Percentiles rank a stretch among this genome's conserved stretches.
Evolutionary conservation across 2,888 invertebrate species (phyloP).

Genomic region (Agrotis clavis): DNA sequence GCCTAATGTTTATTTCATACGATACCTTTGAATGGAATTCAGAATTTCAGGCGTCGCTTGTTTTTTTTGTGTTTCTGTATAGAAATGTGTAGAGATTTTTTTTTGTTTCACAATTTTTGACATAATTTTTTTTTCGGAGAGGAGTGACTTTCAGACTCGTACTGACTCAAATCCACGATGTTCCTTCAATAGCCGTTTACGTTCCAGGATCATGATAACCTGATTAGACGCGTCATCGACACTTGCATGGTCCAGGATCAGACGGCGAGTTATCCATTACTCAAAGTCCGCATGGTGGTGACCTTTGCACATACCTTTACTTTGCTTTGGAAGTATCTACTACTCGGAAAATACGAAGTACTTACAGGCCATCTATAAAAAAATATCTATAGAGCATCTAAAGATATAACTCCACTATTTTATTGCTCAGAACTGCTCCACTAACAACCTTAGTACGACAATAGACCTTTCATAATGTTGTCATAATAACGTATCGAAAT

Average conservation of each 20-base stretch:
- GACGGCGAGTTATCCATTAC: too few relatives aligned
- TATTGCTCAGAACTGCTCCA: constrained; percentile 40
- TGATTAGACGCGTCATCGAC: too few relatives aligned
- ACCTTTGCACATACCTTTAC: neutral
- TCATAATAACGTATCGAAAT: constrained; percentile 70
- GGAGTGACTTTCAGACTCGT: too few relatives aligned
- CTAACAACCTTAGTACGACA: constrained; percentile 57
- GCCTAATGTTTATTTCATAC: constrained; percentile 78
- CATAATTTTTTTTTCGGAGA: too few relatives aligned
- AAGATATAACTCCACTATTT: neutral
- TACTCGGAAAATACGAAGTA: constrained; percentile 13
- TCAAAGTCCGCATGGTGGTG: too few relatives aligned
- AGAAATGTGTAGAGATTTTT: constrained; percentile 14
- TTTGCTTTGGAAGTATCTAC: neutral
- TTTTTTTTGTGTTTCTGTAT: constrained; percentile 15
- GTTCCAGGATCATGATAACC: too few relatives aligned
- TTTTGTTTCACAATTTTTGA: constrained; percentile 22
- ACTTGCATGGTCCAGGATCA: too few relatives aligned
- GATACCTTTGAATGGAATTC: constrained; percentile 64
- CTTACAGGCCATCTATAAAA: too few relatives aligned
- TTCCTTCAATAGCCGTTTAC: too few relatives aligned
- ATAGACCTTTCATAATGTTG: constrained; percentile 63
- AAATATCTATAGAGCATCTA: neutral
- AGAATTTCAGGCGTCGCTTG: constrained; percentile 31
- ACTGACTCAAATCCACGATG: too few relatives aligned